Conservation (phyloP, 53 echinoderm and acorn worm species). For the Antedon mediterranea region DNA sequence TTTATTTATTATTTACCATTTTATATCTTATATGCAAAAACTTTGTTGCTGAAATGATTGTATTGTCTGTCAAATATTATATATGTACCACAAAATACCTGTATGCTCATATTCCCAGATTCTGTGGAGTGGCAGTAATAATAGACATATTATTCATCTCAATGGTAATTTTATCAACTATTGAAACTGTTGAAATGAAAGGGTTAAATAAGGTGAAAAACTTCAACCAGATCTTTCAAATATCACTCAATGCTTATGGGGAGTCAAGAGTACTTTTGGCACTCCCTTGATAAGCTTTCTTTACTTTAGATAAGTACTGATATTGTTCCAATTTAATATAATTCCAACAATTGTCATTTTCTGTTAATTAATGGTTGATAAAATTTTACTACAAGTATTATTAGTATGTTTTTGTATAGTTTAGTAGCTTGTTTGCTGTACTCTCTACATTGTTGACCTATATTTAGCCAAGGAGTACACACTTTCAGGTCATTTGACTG, state of each 20-base stretch:
- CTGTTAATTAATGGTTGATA: background rate
- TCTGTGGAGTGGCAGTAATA: too few species aligned
- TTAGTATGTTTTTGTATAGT: too few species aligned
- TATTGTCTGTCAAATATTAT: too few species aligned
- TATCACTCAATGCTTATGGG: background rate
- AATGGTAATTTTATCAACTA: background rate
- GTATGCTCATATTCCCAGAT: too few species aligned
- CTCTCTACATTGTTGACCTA: background rate
- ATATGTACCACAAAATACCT: too few species aligned
- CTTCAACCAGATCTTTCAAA: background rate
- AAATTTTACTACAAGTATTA: too few species aligned
- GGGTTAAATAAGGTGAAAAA: background rate
- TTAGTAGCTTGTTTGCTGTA: slow-evolving; percentile 1
- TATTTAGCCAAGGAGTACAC: background rate
- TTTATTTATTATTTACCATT: too few species aligned
- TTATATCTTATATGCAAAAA: too few species aligned
- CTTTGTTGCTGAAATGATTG: too few species aligned
- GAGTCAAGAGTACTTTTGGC: background rate
- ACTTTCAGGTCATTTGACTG: background rate
- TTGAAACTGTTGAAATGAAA: background rate
- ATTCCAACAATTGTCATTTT: background rate
- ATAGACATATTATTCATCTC: too few species aligned
- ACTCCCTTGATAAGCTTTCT: background rate
- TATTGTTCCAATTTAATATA: background rate
- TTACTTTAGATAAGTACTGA: background rate